Conservation (phyloP, 2,797 vertebrate species). For the Otolemur crassicaudatus region DNA sequence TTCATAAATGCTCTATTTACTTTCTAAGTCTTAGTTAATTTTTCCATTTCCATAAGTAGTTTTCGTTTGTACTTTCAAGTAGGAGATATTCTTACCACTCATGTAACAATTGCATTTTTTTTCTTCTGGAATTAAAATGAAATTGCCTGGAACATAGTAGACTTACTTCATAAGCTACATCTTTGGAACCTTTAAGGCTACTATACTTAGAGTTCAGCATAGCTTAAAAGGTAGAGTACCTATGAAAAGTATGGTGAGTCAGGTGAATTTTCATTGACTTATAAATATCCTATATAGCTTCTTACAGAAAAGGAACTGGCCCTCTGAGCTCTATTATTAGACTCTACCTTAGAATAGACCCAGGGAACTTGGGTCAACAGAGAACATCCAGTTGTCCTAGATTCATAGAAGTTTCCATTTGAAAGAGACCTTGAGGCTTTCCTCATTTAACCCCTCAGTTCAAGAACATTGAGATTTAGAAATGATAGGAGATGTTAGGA, state of each 20-base stretch:
- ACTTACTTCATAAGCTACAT: neutral
- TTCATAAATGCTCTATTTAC: neutral
- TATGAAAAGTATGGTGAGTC: neutral
- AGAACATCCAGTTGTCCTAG: neutral
- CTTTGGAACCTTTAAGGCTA: neutral
- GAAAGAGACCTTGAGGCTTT: neutral
- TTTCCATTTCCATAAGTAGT: neutral
- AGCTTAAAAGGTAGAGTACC: neutral
- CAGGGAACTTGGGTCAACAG: neutral
- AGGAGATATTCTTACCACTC: neutral
- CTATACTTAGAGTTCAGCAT: neutral
- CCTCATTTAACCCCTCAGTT: neutral
- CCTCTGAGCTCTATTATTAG: neutral
- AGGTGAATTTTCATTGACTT: neutral
- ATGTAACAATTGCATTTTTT: neutral
- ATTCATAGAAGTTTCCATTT: neutral
- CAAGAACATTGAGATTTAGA: neutral
- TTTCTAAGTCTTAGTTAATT: slow-evolving; percentile 21
- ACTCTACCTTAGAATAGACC: neutral
- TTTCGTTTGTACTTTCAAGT: neutral
- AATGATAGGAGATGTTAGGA: neutral
- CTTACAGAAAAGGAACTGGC: neutral
- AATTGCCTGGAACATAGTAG: neutral
- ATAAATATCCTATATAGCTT: neutral
- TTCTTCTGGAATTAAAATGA: slow-evolving; percentile 42